These are phyloP conservation scores for Phoxinus dragarum DNA, from an alignment of 2,797 vertebrate genomes.

Conservation along the genomic window DNA sequence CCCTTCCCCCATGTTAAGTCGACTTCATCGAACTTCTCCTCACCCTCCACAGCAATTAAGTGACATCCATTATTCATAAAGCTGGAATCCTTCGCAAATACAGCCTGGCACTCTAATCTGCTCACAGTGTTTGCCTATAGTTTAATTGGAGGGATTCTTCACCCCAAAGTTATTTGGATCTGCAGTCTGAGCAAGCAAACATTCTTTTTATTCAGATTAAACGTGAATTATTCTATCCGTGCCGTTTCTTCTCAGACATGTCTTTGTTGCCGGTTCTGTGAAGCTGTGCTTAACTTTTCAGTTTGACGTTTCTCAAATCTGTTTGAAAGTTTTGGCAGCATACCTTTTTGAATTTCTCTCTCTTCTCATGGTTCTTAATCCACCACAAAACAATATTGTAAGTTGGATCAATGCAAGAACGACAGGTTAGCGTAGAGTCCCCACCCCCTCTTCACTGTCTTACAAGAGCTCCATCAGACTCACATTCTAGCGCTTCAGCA, in stretches of 20 bases:
- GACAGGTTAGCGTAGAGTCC: constrained; percentile 29
- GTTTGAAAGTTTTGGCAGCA: constrained; percentile 2
- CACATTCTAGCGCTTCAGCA: constrained; percentile 26
- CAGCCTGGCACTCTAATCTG: constrained; percentile 68
- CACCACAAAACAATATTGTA: constrained; percentile 11
- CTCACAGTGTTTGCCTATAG: constrained; percentile 71
- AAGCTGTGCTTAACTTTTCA: constrained; percentile 20
- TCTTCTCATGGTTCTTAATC: constrained; percentile 19
- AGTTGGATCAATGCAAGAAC: constrained; percentile 12
- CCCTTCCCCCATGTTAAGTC: constrained; percentile 72
- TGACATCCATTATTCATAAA: constrained; percentile 78
- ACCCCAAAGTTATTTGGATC: constrained; percentile 64
- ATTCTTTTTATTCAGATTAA: constrained; percentile 43
- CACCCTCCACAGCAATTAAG: constrained; percentile 73
- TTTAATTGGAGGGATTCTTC: constrained; percentile 71
- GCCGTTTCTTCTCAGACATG: constrained; percentile 28
- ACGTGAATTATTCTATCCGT: constrained; percentile 28
- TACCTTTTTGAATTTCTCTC: constrained; percentile 35
- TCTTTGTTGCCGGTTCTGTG: constrained; percentile 19
- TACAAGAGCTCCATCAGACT: constrained; percentile 26
- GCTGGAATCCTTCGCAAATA: constrained; percentile 66
- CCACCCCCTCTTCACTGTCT: constrained; percentile 17
- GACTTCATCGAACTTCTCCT: constrained; percentile 58
- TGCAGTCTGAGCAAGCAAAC: constrained; percentile 52
- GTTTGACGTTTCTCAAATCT: constrained; percentile 25